These are phyloP conservation scores for Pleuronectes platessa DNA, from an alignment of 2,113 vertebrate species.

Conservation along the genomic window DNA sequence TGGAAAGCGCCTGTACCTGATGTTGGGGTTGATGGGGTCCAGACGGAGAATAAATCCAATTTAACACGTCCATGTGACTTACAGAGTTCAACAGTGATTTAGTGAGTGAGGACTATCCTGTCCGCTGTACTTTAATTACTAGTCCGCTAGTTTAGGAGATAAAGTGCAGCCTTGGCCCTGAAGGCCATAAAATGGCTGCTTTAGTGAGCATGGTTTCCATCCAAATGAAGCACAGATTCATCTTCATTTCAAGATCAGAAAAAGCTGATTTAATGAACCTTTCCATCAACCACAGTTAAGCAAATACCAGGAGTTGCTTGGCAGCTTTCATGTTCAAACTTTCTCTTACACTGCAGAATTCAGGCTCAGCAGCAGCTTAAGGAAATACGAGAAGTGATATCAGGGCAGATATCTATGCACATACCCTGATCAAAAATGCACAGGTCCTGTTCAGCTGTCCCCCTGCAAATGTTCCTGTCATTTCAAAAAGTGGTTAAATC, in stretches of 20 bases:
- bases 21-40: not conserved
- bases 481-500: not conserved
- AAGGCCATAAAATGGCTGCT: not conserved
- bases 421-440: not conserved
- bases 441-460: not conserved
- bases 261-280: not conserved
- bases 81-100: not conserved
- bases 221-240: not conserved
- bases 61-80: not conserved
- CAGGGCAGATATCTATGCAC: not conserved
- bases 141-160: not conserved
- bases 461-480: not conserved
- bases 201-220: not conserved
- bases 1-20: not conserved
- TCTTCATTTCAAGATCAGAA: not conserved
- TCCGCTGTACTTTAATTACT: no score
- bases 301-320: not conserved
- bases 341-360: not conserved
- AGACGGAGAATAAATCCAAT: not conserved
- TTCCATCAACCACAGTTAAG: not conserved
- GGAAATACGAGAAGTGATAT: not conserved
- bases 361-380: not conserved
- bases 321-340: not conserved
- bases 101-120: no score
- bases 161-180: constrained; percentile 1